A percentile compares a stretch with the other conserved stretches of the same genome.
These are phyloP conservation scores for Scrobipalpa atriplicella DNA, from an alignment of 2,888 invertebrate species.

Conservation along the genomic window DNA sequence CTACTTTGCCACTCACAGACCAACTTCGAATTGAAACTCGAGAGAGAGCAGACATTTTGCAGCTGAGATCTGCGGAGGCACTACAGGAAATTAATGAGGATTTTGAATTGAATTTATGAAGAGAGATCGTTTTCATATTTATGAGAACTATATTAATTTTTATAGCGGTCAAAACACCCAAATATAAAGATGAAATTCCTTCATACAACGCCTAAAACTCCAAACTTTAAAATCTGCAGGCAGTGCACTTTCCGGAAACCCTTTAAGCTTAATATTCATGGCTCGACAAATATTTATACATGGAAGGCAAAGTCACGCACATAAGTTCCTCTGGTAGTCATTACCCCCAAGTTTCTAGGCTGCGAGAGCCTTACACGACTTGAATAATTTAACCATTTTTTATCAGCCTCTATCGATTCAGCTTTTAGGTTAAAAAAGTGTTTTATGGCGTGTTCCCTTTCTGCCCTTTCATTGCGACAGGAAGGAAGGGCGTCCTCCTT, in stretches of 20 bases:
- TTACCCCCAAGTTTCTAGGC: slow-evolving; percentile 17
- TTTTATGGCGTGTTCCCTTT: slow-evolving; percentile 68
- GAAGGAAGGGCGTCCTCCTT: slow-evolving; percentile 73
- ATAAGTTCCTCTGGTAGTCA: slow-evolving; percentile 19
- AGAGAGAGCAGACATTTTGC: slow-evolving; percentile 65
- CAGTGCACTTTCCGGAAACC: neutral
- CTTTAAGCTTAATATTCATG: slow-evolving; percentile 12
- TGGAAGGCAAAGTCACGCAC: slow-evolving; percentile 15
- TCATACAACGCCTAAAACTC: neutral
- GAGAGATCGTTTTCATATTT: neutral
- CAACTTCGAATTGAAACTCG: slow-evolving; percentile 75
- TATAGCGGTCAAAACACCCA: neutral
- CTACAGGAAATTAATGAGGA: slow-evolving; percentile 26
- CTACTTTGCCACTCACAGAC: slow-evolving; percentile 65
- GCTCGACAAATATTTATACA: slow-evolving; percentile 1
- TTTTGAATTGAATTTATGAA: slow-evolving; percentile 12
- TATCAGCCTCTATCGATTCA: slow-evolving; percentile 46
- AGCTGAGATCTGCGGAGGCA: slow-evolving; percentile 42
- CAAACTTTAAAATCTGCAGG: slow-evolving; percentile 1
- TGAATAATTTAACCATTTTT: slow-evolving; percentile 47
- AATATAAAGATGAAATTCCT: neutral
- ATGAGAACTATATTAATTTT: neutral
- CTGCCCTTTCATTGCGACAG: slow-evolving; percentile 68
- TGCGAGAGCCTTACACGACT: slow-evolving; percentile 41
- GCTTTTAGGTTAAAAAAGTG: slow-evolving; percentile 55